Evolutionary conservation across 1,140 invertebrate genomes (phyloP).

Genomic region (Drusus annulatus): DNA sequence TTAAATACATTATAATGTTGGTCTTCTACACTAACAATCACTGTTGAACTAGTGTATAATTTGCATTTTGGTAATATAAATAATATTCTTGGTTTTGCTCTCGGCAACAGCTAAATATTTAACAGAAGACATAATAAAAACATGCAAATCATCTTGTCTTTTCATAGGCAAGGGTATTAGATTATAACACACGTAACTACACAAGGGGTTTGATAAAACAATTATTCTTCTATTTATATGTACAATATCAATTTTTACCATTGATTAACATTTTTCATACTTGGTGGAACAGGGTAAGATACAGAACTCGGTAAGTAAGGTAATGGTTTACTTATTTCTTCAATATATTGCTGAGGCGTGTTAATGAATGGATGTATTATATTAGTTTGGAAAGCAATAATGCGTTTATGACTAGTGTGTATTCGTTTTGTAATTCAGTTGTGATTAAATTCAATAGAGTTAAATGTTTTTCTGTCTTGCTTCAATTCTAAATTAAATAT

Average conservation of each 20-base stretch:
- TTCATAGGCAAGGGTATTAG: constrained; percentile 44
- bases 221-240: not conserved
- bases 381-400: constrained; percentile 1
- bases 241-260: constrained; percentile 1
- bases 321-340: not conserved
- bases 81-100: not conserved
- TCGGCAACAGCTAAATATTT: constrained; percentile 30
- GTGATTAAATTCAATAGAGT: not conserved
- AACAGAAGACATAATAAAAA: constrained; percentile 5
- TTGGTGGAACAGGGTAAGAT: not conserved
- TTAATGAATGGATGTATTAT: not conserved
- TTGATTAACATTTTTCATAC: not conserved
- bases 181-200: constrained; percentile 20
- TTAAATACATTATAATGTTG: too few species aligned
- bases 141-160: constrained; percentile 1
- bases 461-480: constrained; percentile 11
- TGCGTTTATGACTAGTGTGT: not conserved
- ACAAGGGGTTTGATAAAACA: constrained; percentile 24
- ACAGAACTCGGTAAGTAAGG: not conserved
- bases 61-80: too few species aligned
- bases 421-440: not conserved
- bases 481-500: constrained; percentile 1
- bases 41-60: too few species aligned
- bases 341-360: not conserved
- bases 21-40: too few species aligned